Evolutionary conservation across 2,888 invertebrate species (phyloP), one percentile per base, ranked within the genome.

Genomic region (Andricus curvator): DNA sequence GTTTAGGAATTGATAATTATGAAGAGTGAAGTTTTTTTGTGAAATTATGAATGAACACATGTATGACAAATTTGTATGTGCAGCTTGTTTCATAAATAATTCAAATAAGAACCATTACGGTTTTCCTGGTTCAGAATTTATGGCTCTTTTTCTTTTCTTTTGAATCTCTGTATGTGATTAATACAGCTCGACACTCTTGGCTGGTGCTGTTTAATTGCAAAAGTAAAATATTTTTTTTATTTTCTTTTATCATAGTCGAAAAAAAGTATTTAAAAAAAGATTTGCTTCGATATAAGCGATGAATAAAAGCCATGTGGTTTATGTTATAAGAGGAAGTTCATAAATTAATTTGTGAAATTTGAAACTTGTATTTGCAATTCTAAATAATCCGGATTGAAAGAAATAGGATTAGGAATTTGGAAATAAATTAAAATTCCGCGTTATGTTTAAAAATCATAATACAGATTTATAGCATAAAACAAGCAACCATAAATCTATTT

Each of bases 81-180:
- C 15, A 70, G 51, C 20, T 51, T 51, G 48, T 29, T 20, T 70
- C 51, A 70, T 70, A 56, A 70, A 70, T 70, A 56, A 70, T 33
- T 70, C 51, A 70, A 70, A 70, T 70, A 70, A 44, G 15, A 48
- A 15, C 48, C 51, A 44, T 68, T 44, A 68, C 44, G 48, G 48
- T n/a, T 56, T 44, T 68, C 67, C 41, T 44, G 41, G n/a, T 25
- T 48, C 25, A 17, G 25, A 70, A n/a, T 70, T 70, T 48, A 70
- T 70, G 48, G 1, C 3, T 62, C 29, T 37, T 9, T 70, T 25
- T 6, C 29, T 68, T 51, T 51, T 20, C 51, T 70, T 33, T 51
- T 70, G 29, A 70, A 70, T 51, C 48, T 70, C 48, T 48, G 25
- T 22, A 44, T 51, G 70, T 20, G 51, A 70, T 70, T 70, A 70